These are phyloP conservation scores for Himalopsyche phryganea DNA, from an alignment of 1,140 invertebrate genomes.

Conservation along the genomic window DNA sequence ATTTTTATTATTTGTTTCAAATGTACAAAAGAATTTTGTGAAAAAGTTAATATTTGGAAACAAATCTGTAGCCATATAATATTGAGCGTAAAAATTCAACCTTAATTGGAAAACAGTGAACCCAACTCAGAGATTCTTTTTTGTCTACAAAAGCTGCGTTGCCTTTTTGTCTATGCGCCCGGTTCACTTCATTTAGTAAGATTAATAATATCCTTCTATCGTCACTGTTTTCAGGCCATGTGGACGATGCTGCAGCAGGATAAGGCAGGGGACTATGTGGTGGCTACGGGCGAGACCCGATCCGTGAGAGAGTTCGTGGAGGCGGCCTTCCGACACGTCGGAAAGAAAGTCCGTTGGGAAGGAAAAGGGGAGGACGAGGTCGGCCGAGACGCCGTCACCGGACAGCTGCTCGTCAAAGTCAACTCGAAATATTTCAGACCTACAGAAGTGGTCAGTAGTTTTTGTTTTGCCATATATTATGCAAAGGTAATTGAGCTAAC, in stretches of 20 bases:
- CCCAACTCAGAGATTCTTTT: too few relatives aligned
- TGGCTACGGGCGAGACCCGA: constrained; percentile 92
- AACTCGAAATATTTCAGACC: constrained; percentile 96
- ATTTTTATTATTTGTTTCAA: too few relatives aligned
- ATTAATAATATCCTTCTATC: too few relatives aligned
- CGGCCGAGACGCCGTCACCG: constrained; percentile 79
- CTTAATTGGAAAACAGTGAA: too few relatives aligned
- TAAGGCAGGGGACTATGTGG: constrained; percentile 92
- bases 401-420: constrained; percentile 80
- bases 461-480: not conserved
- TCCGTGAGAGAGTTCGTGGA: constrained; percentile 97
- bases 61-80: too few relatives aligned
- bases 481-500: not conserved
- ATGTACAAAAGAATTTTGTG: too few relatives aligned
- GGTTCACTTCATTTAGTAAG: too few relatives aligned
- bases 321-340: constrained; percentile 79
- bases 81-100: too few relatives aligned
- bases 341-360: constrained; percentile 75
- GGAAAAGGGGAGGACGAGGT: constrained; percentile 83
- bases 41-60: too few relatives aligned
- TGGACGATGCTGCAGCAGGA: constrained; percentile 99
- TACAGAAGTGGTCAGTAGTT: constrained; percentile 88
- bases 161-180: too few relatives aligned
- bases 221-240: too few relatives aligned
- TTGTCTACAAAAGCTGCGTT: too few relatives aligned